These are phyloP conservation scores for Parthenolecanium corni DNA, from an alignment of 2,888 invertebrate genomes.

Conservation along the genomic window DNA sequence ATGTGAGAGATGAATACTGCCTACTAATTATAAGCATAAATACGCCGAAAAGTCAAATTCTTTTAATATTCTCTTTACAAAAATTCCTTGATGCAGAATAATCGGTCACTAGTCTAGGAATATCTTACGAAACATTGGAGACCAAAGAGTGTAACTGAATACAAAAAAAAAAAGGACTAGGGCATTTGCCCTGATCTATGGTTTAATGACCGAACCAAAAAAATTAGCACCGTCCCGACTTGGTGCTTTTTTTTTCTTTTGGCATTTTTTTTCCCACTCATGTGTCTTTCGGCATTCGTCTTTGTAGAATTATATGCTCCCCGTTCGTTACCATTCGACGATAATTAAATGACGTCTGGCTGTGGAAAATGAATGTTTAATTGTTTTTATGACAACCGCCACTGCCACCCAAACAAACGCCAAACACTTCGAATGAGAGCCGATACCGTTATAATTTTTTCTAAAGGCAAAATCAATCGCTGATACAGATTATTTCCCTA, in stretches of 20 bases:
- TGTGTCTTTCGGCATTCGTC: slow-evolving; percentile 7
- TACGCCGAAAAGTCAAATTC: background rate
- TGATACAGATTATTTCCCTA: no score
- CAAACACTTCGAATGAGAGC: no score
- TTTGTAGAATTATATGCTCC: slow-evolving; percentile 5
- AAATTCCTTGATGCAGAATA: no score
- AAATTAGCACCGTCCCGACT: slow-evolving; percentile 3
- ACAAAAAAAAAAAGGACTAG: background rate
- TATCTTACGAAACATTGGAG: background rate
- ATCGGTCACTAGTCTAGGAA: background rate
- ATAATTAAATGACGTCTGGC: slow-evolving; percentile 2
- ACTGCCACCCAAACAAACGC: no score
- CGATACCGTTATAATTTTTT: no score
- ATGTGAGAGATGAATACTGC: background rate
- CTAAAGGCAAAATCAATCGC: no score
- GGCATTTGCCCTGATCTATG: background rate
- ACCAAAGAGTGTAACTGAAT: background rate
- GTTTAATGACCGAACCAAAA: slow-evolving; percentile 2
- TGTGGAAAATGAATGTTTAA: background rate
- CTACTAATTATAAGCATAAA: slow-evolving; percentile 5
- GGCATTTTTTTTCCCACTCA: background rate
- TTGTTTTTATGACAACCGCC: background rate
- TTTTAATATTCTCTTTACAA: background rate
- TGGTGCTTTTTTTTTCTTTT: background rate
- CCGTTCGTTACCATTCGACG: slow-evolving; percentile 1